Conservation (phyloP, 1,140 invertebrate genomes). For the Brachionus koreanus region DNA sequence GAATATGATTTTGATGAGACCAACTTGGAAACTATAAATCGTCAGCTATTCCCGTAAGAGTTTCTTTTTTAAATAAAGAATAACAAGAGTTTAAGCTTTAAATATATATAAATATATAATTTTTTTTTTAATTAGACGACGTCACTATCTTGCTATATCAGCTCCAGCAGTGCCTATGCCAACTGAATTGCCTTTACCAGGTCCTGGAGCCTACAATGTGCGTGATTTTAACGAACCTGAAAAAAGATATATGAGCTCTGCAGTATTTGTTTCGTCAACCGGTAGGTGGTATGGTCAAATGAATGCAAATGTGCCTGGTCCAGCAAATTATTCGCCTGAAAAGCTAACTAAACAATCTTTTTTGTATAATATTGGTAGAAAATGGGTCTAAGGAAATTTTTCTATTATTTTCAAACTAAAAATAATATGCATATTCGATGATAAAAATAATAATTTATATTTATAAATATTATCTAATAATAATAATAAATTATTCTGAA, state of each 20-base stretch:
- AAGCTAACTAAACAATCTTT: slow-evolving; percentile 37
- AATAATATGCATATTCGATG: too few relatives aligned
- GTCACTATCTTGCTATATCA: slow-evolving; percentile 39
- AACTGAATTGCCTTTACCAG: background rate
- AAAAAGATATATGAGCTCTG: slow-evolving; percentile 40
- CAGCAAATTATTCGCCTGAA: slow-evolving; percentile 37
- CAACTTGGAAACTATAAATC: background rate
- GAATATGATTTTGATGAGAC: background rate
- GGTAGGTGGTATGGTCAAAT: slow-evolving; percentile 19
- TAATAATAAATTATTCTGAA: too few relatives aligned
- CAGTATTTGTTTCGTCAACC: slow-evolving; percentile 42
- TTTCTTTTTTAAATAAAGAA: background rate
- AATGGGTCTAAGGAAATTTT: slow-evolving; percentile 32
- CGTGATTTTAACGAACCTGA: slow-evolving; percentile 39
- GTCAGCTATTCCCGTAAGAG: slow-evolving; percentile 28
- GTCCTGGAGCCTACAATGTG: slow-evolving; percentile 37
- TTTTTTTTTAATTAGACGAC: background rate
- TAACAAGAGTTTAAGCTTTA: background rate
- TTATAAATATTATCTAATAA: background rate
- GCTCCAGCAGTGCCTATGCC: slow-evolving; percentile 34
- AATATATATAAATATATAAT: background rate
- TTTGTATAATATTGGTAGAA: slow-evolving; percentile 25
- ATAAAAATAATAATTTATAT: too few relatives aligned
- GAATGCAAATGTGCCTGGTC: slow-evolving; percentile 22
- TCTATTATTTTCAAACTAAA: background rate